These are phyloP conservation scores for Streblospio benedicti DNA, from an alignment of 1,140 invertebrate genomes.

Conservation along the genomic window DNA sequence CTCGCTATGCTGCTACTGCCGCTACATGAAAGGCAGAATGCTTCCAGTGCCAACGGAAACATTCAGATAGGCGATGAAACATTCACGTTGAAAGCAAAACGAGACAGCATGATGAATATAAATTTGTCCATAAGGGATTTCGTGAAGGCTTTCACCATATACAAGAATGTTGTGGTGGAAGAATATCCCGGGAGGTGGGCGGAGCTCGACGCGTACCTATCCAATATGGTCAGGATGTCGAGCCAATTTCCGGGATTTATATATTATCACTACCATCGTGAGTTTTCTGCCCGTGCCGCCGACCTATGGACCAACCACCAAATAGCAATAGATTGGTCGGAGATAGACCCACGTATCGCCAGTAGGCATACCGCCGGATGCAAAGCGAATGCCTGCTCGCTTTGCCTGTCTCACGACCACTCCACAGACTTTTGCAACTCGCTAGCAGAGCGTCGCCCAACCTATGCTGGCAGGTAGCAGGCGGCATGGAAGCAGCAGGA, in stretches of 20 bases:
- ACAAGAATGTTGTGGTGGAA: background rate
- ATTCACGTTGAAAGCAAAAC: no score
- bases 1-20: background rate
- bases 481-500: no score
- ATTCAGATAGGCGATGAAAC: no score
- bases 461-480: no score
- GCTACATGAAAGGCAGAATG: no score
- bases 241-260: background rate
- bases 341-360: background rate
- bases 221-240: background rate
- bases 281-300: background rate
- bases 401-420: background rate
- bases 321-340: background rate
- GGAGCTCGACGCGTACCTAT: background rate
- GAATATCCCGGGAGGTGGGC: background rate
- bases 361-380: background rate
- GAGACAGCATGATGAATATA: background rate
- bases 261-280: background rate
- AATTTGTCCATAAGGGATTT: background rate
- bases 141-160: background rate
- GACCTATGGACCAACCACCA: background rate
- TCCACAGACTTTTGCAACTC: background rate
- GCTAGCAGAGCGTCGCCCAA: no score
- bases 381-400: background rate
- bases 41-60: no score